Evolutionary conservation across 2,888 invertebrate genomes (phyloP), one percentile per base, ranked within the genome.

Genomic region (Ypsolopha scabrella): DNA sequence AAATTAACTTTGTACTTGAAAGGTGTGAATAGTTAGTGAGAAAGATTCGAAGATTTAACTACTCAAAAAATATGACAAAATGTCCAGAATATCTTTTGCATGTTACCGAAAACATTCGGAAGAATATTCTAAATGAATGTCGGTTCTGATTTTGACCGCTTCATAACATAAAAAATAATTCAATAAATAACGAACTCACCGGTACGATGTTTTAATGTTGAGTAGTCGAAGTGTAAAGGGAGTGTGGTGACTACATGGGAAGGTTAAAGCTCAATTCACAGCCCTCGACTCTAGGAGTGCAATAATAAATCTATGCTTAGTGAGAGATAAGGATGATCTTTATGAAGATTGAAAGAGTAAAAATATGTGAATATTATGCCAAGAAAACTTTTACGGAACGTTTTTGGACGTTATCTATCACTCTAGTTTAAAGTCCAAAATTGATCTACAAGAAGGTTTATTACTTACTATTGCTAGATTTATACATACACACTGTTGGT

Each of bases 181-280:
- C 4, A 24, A 24, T 4, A 24, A 3, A 24, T 24, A 24, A 24
- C 24, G 24, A 24, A 38, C n/a, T 38, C 2, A 38, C 38, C 2
- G 8, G 8, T 38, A 38, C 38, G 38, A 43, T 24, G 48, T 48
- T 44, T 36, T 51, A 44, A 14, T 50, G 41, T 35, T 8, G 41
- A 41, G 43, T 47, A 13, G 50, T 36, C 38, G 47, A 33, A 52
- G 50, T 41, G 45, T 53, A 54, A 51, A 46, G 6, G 43, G 52
- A 39, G 47, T 8, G 51, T 72, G 68, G 53, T 79, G 71, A 75
- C 73, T 79, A 82, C 70, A 60, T 72, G 78, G 71, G 60, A 60
- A 77, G 80, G 79, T 85, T 85, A 86, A 86, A 86, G 85, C 83
- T 83, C 70, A 75, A 70, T 70, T 85, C 85, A 86, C 85, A 86